Conservation (phyloP, 2,113 vertebrate genomes). For the Bos indicus region DNA sequence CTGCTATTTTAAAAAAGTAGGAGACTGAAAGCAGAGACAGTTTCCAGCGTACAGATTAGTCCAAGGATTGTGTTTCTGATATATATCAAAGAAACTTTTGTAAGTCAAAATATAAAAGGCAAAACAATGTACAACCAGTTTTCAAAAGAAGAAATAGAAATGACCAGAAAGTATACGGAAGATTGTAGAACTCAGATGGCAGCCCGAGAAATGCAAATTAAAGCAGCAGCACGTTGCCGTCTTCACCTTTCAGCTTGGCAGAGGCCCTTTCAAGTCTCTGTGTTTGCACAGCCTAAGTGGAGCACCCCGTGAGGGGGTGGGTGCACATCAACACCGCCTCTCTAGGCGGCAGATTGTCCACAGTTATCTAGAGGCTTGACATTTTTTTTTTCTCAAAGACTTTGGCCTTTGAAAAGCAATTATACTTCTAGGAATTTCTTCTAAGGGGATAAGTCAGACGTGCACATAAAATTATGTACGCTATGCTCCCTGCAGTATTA, state of each 20-base stretch:
- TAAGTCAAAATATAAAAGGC: neutral
- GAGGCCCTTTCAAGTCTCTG: neutral
- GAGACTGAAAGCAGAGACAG: neutral
- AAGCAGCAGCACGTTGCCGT: neutral
- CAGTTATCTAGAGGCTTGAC: neutral
- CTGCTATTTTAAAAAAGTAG: neutral
- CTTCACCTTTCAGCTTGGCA: neutral
- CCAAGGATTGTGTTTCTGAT: neutral
- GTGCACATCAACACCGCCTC: accelerated
- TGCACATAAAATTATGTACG: neutral
- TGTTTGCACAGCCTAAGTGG: neutral
- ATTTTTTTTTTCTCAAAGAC: neutral
- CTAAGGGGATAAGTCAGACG: neutral
- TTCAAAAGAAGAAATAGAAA: neutral
- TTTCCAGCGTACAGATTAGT: neutral
- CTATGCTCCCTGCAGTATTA: neutral
- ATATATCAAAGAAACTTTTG: neutral
- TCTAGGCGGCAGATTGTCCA: neutral
- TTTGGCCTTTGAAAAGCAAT: neutral
- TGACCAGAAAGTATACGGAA: neutral
- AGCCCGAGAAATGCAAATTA: neutral
- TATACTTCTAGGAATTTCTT: neutral
- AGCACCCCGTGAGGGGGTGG: accelerated
- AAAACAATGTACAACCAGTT: neutral
- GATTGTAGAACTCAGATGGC: neutral